These are phyloP conservation scores for Caenorhabditis japonica DNA, from an alignment of 2,888 invertebrate genomes.

Conservation along the genomic window DNA sequence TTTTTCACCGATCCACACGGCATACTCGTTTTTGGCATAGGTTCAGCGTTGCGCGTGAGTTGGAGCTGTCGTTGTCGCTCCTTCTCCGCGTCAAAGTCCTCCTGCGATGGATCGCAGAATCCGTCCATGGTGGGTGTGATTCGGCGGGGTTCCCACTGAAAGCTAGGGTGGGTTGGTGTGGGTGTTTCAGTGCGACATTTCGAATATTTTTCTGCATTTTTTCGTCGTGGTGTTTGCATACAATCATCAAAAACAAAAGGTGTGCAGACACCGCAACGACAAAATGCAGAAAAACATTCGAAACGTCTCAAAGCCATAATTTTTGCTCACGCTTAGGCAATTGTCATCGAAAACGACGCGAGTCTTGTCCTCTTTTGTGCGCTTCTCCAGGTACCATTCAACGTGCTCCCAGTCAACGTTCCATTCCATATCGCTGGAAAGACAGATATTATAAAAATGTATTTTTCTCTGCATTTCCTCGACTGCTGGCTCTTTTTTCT, in stretches of 20 bases:
- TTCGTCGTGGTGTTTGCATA: too few relatives aligned
- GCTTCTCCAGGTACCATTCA: constrained; percentile 55
- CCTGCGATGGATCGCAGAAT: constrained; percentile 6
- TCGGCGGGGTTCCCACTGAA: constrained; percentile 31
- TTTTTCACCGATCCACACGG: constrained; percentile 27
- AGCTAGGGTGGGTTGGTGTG: too few relatives aligned
- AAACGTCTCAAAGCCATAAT: too few relatives aligned
- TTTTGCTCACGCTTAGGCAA: constrained; percentile 19
- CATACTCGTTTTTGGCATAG: constrained; percentile 10
- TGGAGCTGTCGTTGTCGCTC: constrained; percentile 4
- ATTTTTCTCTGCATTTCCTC: too few relatives aligned
- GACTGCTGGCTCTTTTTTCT: too few relatives aligned
- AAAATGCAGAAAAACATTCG: too few relatives aligned
- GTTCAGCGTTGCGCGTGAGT: constrained; percentile 9
- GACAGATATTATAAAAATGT: not conserved
- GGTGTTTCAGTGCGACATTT: too few relatives aligned
- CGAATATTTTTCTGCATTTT: too few relatives aligned
- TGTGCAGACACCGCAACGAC: too few relatives aligned
- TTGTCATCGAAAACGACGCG: constrained; percentile 1
- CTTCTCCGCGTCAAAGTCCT: constrained; percentile 15
- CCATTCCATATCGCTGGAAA: constrained; percentile 36
- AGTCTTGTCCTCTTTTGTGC: constrained; percentile 47
- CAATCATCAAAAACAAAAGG: too few relatives aligned
- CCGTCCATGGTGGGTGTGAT: constrained; percentile 27
- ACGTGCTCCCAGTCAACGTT: constrained; percentile 59